A percentile compares a stretch with the other conserved stretches of the same genome.
These are phyloP conservation scores for Phenganax marumi DNA, from an alignment of 92 coral and sea anemone species.

Conservation along the genomic window DNA sequence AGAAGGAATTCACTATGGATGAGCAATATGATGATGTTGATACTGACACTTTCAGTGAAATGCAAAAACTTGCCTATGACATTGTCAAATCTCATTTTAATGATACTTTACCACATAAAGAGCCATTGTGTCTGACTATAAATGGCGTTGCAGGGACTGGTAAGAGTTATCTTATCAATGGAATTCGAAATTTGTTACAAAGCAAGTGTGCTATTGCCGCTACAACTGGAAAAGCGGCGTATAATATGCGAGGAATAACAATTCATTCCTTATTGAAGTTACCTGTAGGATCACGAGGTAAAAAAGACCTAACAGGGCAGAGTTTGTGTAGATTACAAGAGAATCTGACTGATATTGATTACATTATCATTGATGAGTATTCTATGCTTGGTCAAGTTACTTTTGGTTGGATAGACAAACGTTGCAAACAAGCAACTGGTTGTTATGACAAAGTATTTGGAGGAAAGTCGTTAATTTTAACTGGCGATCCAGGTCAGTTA, in stretches of 20 bases:
- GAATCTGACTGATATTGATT: neutral
- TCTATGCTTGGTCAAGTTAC: constrained; percentile 8
- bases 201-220: neutral
- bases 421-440: constrained; percentile 14
- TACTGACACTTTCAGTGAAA: no score
- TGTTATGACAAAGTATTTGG: neutral
- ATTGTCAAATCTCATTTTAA: no score
- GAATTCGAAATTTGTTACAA: neutral
- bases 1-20: no score
- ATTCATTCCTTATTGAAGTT: constrained; percentile 3
- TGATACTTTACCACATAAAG: no score
- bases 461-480: constrained; percentile 11
- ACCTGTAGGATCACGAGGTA: neutral
- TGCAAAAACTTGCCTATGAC: no score
- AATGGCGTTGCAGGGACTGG: neutral
- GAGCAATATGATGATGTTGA: no score
- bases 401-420: constrained; percentile 7
- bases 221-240: constrained; percentile 7
- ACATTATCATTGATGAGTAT: constrained; percentile 9
- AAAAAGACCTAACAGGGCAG: neutral
- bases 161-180: constrained; percentile 17
- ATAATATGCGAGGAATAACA: neutral
- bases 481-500: neutral
- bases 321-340: constrained; percentile 12
- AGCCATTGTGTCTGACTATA: neutral